Percentiles rank a stretch among this genome's conserved stretches.
These are phyloP conservation scores for Digitonthophagus gazella DNA, from an alignment of 2,888 invertebrate genomes.

Conservation along the genomic window DNA sequence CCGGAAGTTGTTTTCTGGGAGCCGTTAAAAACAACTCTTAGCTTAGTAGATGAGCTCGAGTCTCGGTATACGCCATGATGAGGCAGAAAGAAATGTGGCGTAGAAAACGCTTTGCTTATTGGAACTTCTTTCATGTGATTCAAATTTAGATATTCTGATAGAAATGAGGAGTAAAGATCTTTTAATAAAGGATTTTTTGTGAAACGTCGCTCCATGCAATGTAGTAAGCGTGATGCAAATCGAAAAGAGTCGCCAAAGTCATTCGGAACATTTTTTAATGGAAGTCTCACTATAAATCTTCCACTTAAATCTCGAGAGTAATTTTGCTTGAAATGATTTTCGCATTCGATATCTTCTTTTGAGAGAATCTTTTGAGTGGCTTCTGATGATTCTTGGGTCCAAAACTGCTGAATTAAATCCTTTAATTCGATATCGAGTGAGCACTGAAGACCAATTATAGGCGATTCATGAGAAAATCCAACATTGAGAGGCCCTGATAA, in stretches of 20 bases:
- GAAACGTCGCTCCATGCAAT: conserved; percentile 17
- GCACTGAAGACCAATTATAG: too few species aligned
- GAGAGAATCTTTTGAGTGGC: too few species aligned
- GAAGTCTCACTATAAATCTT: conserved; percentile 27
- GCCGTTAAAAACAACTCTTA: conserved; percentile 20
- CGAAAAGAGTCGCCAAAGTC: not conserved
- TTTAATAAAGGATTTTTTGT: conserved; percentile 18
- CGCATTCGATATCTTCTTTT: conserved; percentile 8
- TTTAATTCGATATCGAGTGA: too few species aligned
- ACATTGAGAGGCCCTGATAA: too few species aligned
- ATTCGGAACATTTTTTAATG: too few species aligned
- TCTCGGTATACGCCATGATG: conserved; percentile 15
- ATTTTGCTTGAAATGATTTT: conserved; percentile 12
- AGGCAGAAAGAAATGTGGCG: conserved; percentile 17
- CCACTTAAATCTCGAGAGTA: conserved; percentile 13
- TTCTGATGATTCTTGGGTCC: not conserved
- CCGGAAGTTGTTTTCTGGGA: conserved; percentile 9
- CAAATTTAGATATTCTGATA: conserved; percentile 21
- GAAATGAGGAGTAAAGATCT: conserved; percentile 19
- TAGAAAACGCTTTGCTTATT: not conserved
- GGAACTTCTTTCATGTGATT: conserved; percentile 23
- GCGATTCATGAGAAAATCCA: too few species aligned
- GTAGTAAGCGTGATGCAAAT: not conserved
- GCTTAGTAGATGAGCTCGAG: conserved; percentile 15
- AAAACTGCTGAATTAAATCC: conserved; percentile 1